Conservation (phyloP, 2,113 vertebrate genomes). For the Pipra filicauda region DNA sequence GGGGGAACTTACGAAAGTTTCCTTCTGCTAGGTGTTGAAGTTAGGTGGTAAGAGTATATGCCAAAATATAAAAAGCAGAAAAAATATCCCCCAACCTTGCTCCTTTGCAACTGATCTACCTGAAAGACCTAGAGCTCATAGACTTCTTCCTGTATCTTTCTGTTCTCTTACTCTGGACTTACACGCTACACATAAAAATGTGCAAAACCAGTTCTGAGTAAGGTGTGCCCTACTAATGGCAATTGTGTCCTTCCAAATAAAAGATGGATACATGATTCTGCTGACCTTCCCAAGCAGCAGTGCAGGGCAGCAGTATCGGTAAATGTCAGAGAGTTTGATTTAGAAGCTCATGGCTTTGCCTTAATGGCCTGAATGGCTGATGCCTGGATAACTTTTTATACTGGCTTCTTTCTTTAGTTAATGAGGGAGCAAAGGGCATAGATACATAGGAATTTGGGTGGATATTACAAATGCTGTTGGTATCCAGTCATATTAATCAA, state of each 20-base stretch:
- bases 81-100: neutral
- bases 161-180: neutral
- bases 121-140: neutral
- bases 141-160: neutral
- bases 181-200: rapidly evolving
- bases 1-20: neutral
- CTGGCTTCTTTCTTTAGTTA: neutral
- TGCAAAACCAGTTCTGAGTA: neutral
- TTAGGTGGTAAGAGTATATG: neutral
- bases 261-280: rapidly evolving
- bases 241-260: rapidly evolving
- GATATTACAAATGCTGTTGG: neutral
- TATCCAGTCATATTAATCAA: neutral
- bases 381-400: neutral
- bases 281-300: neutral
- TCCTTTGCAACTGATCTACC: neutral
- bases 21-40: neutral
- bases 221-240: neutral
- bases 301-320: neutral
- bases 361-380: neutral
- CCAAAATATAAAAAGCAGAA: neutral
- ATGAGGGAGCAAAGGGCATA: neutral
- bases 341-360: neutral
- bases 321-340: neutral
- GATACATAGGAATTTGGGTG: neutral